Base-by-base conservation (phyloP, 2,888 invertebrate genomes). In the Callyntrura guangdongensis region DNA sequence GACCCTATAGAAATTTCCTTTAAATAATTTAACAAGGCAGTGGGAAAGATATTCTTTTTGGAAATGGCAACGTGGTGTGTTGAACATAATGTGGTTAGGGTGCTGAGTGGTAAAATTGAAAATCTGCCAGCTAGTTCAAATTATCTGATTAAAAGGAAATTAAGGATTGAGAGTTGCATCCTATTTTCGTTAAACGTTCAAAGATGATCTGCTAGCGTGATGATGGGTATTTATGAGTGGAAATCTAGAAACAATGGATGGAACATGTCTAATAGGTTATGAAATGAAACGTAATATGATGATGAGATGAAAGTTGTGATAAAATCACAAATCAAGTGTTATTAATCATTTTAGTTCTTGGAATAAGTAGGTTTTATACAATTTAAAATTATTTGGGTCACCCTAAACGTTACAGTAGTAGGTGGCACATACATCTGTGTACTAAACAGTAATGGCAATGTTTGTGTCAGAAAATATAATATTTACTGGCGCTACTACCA, bases 91-190 rank as follows among this genome's bases (percentile, higher is more conserved):
- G 49, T 56, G 56, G 56, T 79, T 22, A 25, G 25, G 72, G 53
- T 85, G 79, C 56, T 79, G 79, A 79, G 79, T 56, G 25, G 79
- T 56, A 56, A 49, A 56, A 8, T 89, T 89, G 89, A 89, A 74
- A 59, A 47, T 27, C 12, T 89, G 89, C 89, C 89, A 89, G 83
- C 84, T 14, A 25, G 27, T 11, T 20, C 22, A 14, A 77, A 87
- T 87, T 81, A 88, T 83, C 72, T 82, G 82, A 88, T 88, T 88
- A 87, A 64, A 87, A 67, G 87, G 49, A 74, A 86, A 86, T 61
- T 61, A 77, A 12, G 77, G 86, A 86, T 61, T 86, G 53, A 69
- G 72, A 69, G 27, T 64, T 86, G 77, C 77, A 53, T 86, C 72
- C 9, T 61, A 53, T 79, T 81, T 59, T 20, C 8, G 36, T 17